A percentile compares a stretch with the other conserved stretches of the same genome.
Conservation (phyloP, 2,888 invertebrate species). For the Trachelus troglodyta region DNA sequence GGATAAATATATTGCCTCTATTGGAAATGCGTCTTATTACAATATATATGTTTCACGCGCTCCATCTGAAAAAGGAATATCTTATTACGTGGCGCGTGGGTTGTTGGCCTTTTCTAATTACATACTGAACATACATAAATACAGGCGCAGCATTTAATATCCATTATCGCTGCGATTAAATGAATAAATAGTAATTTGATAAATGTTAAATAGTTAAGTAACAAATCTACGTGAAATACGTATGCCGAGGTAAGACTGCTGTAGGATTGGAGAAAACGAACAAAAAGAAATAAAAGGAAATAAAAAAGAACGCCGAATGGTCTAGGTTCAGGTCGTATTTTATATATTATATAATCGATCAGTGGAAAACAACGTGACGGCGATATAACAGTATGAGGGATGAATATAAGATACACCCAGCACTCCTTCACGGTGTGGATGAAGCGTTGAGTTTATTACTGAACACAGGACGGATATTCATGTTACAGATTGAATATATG, state of each 20-base stretch:
- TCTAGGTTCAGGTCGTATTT: not conserved
- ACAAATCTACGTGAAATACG: conserved; percentile 23
- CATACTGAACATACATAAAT: not conserved
- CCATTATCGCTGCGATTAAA: conserved; percentile 1
- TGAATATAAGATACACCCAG: not conserved
- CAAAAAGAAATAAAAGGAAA: not conserved
- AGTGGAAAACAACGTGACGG: not conserved
- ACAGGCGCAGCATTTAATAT: not conserved
- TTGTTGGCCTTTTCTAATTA: conserved; percentile 37
- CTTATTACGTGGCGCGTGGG: conserved; percentile 31
- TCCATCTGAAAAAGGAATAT: conserved; percentile 36
- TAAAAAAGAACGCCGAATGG: not conserved
- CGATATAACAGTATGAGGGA: not conserved
- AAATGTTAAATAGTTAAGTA: conserved; percentile 30
- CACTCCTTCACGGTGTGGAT: not conserved
- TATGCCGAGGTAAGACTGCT: conserved; percentile 43
- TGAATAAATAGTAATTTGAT: conserved; percentile 12
- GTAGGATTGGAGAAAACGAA: conserved; percentile 9
- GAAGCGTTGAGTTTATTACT: not conserved
- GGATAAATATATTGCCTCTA: conserved; percentile 5
- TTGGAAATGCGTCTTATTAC: conserved; percentile 18
- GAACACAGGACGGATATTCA: not conserved
- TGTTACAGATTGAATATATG: not conserved
- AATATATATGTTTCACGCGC: conserved; percentile 35
- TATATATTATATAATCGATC: not conserved